Evolutionary conservation across 2,888 invertebrate species (phyloP).

Genomic region (Drosophila villosipedis): DNA sequence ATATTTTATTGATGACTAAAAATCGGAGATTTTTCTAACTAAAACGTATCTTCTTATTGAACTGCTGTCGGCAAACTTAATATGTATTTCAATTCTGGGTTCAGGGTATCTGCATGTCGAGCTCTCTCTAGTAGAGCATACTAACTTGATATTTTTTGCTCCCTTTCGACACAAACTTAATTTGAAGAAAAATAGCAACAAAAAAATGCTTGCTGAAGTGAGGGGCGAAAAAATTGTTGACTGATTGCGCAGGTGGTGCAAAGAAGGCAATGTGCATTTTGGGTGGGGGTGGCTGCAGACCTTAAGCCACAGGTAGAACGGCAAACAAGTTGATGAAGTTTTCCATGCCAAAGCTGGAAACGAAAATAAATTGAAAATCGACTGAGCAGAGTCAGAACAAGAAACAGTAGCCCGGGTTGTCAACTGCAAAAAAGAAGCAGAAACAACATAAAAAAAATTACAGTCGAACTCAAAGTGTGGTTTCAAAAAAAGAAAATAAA

Average conservation of each 20-base stretch:
- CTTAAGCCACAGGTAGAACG: slow-evolving; percentile 77
- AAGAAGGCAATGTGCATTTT: slow-evolving; percentile 14
- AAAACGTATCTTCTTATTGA: not conserved
- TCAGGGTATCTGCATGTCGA: not conserved
- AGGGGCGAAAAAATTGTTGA: slow-evolving; percentile 41
- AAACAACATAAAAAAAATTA: slow-evolving; percentile 19
- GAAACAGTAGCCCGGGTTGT: slow-evolving; percentile 61
- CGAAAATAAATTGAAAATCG: slow-evolving; percentile 75
- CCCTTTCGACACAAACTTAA: slow-evolving; percentile 71
- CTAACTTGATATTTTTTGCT: slow-evolving; percentile 12
- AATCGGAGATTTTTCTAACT: not conserved
- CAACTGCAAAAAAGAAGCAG: slow-evolving; percentile 58
- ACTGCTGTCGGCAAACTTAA: not conserved
- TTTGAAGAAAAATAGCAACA: slow-evolving; percentile 63
- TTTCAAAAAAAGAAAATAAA: slow-evolving; percentile 33
- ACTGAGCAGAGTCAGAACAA: slow-evolving; percentile 60
- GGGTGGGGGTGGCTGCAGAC: slow-evolving; percentile 28
- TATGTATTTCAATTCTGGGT: not conserved
- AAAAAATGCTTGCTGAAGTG: slow-evolving; percentile 21
- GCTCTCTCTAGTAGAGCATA: not conserved
- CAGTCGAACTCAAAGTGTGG: slow-evolving; percentile 58
- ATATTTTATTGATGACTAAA: not conserved
- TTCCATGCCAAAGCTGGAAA: slow-evolving; percentile 36
- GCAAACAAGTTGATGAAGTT: slow-evolving; percentile 77
- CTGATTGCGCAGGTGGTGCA: slow-evolving; percentile 67